Evolutionary conservation across 30 jellyfish, hydroid and myxozoan species (phyloP).

Genomic region (Aurelia aurita): DNA sequence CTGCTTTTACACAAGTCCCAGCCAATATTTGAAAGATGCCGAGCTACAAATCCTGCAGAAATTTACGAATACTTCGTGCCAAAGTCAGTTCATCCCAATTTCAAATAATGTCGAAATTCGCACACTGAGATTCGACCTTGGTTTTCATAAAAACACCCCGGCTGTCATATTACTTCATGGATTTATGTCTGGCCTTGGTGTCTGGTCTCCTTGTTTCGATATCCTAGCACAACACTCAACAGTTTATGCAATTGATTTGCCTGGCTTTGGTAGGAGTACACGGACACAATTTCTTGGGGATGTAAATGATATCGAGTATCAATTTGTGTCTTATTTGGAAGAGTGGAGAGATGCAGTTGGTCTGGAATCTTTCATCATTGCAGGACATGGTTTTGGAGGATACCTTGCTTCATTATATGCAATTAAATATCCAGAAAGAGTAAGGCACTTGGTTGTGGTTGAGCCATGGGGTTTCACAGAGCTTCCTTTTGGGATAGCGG

Average conservation of each 20-base stretch:
- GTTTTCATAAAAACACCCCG: conserved; percentile 53
- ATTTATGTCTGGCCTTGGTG: conserved; percentile 94
- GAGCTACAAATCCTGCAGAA: conserved; percentile 71
- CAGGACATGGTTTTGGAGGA: conserved; percentile 99
- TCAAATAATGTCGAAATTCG: conserved; percentile 81
- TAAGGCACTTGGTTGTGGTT: conserved; percentile 73
- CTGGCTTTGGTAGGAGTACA: conserved; percentile 97
- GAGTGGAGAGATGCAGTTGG: conserved; percentile 97
- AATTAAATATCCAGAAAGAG: conserved; percentile 81
- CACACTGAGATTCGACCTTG: conserved; percentile 80
- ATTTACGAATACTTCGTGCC: conserved; percentile 73
- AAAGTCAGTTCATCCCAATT: conserved; percentile 81
- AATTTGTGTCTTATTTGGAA: conserved; percentile 79
- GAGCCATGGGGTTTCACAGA: conserved; percentile 99
- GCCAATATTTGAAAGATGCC: conserved; percentile 56
- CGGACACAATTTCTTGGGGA: conserved; percentile 83
- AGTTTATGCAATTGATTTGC: conserved; percentile 92
- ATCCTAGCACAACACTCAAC: conserved; percentile 60
- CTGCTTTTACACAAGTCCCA: conserved; percentile 27
- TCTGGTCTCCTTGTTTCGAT: conserved; percentile 93
- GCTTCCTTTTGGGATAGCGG: conserved; percentile 76
- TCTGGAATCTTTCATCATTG: conserved; percentile 66
- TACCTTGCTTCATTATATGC: conserved; percentile 86
- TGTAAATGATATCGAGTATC: conserved; percentile 70
- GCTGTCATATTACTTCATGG: conserved; percentile 90